phyloP scores from a whole-genome alignment of 2,797 vertebrate species.

The Galaxias olidus region DNA sequence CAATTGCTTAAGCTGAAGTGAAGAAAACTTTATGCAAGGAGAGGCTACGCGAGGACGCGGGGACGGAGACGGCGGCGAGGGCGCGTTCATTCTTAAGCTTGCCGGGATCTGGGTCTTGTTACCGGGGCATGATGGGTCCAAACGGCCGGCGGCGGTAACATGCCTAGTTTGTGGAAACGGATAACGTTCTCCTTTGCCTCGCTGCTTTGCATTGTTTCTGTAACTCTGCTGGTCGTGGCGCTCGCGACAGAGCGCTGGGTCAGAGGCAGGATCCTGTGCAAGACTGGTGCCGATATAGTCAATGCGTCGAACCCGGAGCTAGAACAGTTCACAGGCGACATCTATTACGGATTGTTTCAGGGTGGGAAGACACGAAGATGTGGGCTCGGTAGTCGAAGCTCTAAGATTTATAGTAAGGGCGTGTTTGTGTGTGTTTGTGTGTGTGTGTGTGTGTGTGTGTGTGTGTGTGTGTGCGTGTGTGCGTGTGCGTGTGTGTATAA shows the following conservation, averaged over 20 bases:
- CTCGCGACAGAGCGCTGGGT: slow-evolving; percentile 88
- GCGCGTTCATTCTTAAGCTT: background rate
- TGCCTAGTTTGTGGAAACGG: slow-evolving; percentile 90
- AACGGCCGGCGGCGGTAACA: slow-evolving; percentile 66
- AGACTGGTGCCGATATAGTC: slow-evolving; percentile 92
- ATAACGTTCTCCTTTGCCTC: slow-evolving; percentile 84
- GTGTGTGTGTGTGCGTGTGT: background rate
- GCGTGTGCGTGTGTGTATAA: too few relatives aligned
- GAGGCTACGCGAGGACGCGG: too few relatives aligned
- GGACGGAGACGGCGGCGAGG: too few relatives aligned
- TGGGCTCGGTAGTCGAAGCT: slow-evolving; percentile 84
- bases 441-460: slow-evolving; percentile 58
- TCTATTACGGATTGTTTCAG: slow-evolving; percentile 91
- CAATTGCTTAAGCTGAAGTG: too few relatives aligned
- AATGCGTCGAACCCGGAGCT: slow-evolving; percentile 90
- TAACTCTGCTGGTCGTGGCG: slow-evolving; percentile 80
- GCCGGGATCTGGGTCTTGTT: slow-evolving; percentile 49
- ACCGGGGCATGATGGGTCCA: slow-evolving; percentile 60
- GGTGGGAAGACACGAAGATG: slow-evolving; percentile 90
- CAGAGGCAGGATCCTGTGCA: slow-evolving; percentile 88
- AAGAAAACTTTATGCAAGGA: too few relatives aligned
- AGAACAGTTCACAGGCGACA: slow-evolving; percentile 88
- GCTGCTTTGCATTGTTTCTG: slow-evolving; percentile 82
- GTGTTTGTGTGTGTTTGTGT: background rate
- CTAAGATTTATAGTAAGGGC: slow-evolving; percentile 90